Evolutionary conservation across 2,797 vertebrate genomes (phyloP).

Genomic region (Semotilus atromaculatus): DNA sequence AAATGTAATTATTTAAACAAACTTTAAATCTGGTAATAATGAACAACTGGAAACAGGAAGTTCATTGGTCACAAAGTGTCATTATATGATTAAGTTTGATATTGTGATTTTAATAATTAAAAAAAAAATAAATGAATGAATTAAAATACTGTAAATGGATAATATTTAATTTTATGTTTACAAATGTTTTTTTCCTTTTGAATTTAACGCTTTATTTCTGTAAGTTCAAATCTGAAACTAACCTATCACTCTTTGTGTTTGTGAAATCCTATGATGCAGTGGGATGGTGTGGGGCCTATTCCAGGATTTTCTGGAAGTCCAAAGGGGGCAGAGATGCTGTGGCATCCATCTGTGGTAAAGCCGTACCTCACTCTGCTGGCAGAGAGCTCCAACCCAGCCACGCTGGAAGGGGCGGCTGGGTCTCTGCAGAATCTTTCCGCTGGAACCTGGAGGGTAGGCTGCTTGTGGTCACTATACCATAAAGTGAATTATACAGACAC

Average conservation of each 20-base stretch:
- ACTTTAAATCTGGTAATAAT: background rate
- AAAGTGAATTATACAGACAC: slow-evolving; percentile 24
- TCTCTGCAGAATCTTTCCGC: slow-evolving; percentile 97
- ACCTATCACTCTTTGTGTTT: background rate
- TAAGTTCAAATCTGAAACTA: slow-evolving; percentile 4
- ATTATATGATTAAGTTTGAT: background rate
- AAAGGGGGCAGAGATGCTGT: slow-evolving; percentile 95
- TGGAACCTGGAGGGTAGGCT: slow-evolving; percentile 93
- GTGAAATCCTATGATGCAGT: slow-evolving; percentile 74
- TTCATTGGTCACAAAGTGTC: background rate
- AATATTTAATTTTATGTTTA: background rate
- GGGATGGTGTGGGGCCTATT: slow-evolving; percentile 92
- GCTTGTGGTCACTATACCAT: slow-evolving; percentile 18
- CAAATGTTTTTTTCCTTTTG: background rate
- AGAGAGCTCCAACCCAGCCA: slow-evolving; percentile 97
- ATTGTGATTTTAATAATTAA: background rate
- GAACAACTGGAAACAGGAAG: background rate
- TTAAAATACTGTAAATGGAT: background rate
- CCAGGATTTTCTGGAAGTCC: slow-evolving; percentile 91
- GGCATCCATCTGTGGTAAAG: slow-evolving; percentile 96
- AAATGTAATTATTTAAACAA: background rate
- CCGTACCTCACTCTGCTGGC: slow-evolving; percentile 96
- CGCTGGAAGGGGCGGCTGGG: slow-evolving; percentile 94
- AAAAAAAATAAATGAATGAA: no score
- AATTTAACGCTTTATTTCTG: background rate